A percentile compares a stretch with the other conserved stretches of the same genome.
These are phyloP conservation scores for Cremastinae sp. DNA, from an alignment of 2,888 invertebrate genomes.

Conservation along the genomic window DNA sequence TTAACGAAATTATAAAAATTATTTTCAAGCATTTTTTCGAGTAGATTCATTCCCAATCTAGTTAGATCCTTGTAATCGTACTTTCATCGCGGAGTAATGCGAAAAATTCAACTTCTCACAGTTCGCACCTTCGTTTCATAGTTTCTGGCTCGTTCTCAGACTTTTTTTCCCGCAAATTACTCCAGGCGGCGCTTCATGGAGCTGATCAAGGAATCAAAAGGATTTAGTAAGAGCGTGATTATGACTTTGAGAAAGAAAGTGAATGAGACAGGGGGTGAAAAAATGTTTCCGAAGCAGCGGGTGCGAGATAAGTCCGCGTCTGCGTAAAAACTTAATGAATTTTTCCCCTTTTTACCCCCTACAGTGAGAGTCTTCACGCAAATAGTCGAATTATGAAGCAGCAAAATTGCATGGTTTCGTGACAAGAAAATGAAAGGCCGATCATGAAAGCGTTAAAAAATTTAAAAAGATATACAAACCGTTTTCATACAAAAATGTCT, in stretches of 20 bases:
- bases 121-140: not conserved
- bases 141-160: not conserved
- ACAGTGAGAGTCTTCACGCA: not conserved
- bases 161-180: constrained; percentile 35
- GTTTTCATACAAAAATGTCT: not conserved
- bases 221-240: constrained; percentile 11
- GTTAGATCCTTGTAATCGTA: not conserved
- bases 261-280: not conserved
- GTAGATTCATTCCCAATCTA: not conserved
- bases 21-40: not conserved
- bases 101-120: not conserved
- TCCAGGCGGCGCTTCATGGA: constrained; percentile 32
- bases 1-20: too few relatives aligned
- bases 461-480: not conserved
- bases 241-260: not conserved
- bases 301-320: not conserved
- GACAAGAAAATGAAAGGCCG: constrained; percentile 4
- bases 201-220: constrained; percentile 38
- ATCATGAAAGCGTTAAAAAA: not conserved
- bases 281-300: not conserved
- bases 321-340: constrained; percentile 44
- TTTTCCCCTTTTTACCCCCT: constrained; percentile 8
- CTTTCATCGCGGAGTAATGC: not conserved
- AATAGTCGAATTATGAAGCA: constrained; percentile 38
- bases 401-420: constrained; percentile 40